phyloP scores from a whole-genome alignment of 2,888 invertebrate genomes.

The Ceraclea dissimilis region DNA sequence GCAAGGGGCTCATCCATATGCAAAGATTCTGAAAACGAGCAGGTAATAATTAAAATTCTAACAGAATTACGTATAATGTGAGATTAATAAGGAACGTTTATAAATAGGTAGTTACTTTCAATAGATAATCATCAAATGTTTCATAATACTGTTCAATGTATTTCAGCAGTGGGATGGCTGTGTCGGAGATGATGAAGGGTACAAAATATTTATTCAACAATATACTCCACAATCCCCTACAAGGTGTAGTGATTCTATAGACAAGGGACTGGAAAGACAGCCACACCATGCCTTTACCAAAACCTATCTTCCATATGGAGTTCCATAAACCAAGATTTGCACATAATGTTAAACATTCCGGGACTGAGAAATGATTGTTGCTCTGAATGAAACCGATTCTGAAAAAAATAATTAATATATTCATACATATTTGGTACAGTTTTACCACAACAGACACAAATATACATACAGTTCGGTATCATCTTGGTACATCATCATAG shows the following conservation, averaged over 20 bases:
- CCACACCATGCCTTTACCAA: conserved; percentile 27
- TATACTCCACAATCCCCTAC: conserved; percentile 37
- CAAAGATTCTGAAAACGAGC: conserved; percentile 36
- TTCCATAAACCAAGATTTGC: conserved; percentile 46
- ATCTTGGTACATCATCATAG: conserved; percentile 13
- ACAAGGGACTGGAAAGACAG: conserved; percentile 37
- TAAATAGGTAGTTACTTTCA: conserved; percentile 46
- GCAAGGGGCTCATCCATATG: conserved; percentile 44
- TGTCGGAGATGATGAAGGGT: conserved; percentile 38
- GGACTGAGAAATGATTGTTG: conserved; percentile 15
- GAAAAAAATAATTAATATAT: conserved; percentile 8
- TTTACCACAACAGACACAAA: not conserved
- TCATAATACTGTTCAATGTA: conserved; percentile 47
- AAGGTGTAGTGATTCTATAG: conserved; percentile 32
- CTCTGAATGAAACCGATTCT: conserved; percentile 20
- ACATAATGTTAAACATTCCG: conserved; percentile 29
- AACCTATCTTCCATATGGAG: conserved; percentile 28
- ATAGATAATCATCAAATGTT: conserved; percentile 44
- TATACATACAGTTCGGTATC: conserved; percentile 14
- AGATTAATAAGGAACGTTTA: not conserved
- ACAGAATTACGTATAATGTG: not conserved
- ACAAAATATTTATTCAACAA: conserved; percentile 40
- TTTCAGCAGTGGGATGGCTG: conserved; percentile 38
- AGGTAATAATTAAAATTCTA: conserved; percentile 26
- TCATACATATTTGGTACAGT: too few relatives aligned